Conservation (phyloP, 2,113 vertebrate species). For the Phylloscopus trochilus region DNA sequence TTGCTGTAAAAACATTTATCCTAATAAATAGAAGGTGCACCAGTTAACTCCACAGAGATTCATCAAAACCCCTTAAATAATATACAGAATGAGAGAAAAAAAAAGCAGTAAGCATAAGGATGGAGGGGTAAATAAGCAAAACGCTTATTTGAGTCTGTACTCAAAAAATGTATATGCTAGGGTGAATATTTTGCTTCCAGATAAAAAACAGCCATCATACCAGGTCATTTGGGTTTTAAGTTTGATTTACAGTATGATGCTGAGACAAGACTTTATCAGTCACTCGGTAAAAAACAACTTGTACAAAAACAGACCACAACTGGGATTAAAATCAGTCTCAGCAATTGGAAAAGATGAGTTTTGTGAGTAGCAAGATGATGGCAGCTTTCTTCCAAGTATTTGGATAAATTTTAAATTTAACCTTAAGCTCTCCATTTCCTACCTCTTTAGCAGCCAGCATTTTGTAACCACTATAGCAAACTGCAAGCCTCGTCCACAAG, state of each 20-base stretch:
- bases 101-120: background rate
- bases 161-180: background rate
- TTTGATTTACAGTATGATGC: background rate
- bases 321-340: background rate
- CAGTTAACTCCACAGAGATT: background rate
- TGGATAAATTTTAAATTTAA: background rate
- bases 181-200: background rate
- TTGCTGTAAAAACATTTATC: background rate
- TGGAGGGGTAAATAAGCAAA: background rate
- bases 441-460: background rate
- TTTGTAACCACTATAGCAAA: background rate
- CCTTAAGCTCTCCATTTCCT: background rate
- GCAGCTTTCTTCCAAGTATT: background rate
- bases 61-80: background rate
- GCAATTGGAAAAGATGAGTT: background rate
- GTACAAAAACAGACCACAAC: fast-evolving
- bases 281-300: background rate
- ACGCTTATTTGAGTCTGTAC: background rate
- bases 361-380: background rate
- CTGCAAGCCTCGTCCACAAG: background rate
- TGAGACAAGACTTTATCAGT: background rate
- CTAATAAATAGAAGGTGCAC: background rate
- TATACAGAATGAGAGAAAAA: background rate
- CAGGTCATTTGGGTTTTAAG: background rate
- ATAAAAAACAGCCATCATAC: background rate